Evolutionary conservation across 2,113 vertebrate genomes (phyloP), one percentile per base, ranked within the genome.

Genomic region (Grantiella picta): DNA sequence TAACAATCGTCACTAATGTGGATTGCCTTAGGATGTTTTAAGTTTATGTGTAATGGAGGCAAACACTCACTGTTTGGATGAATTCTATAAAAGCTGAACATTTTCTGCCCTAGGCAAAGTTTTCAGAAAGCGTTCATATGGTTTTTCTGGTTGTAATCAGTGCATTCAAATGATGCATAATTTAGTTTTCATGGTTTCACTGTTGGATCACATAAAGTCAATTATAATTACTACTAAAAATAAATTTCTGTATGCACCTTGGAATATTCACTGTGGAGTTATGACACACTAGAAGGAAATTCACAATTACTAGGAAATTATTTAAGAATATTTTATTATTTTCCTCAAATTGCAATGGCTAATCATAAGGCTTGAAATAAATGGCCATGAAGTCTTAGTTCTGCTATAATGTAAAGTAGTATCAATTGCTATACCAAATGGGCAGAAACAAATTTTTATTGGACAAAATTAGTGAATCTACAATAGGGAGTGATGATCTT

Each of bases 101-200:
- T 87, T 96, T 96, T 92, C 90, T 94, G 96, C 97, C 97, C 70
- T 36, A 79, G 96, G 97, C 93, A 96, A 98, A 97, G 79, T 82
- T 95, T 97, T 97, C 86, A 85, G 92, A 95, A 93, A 97, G 73
- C 95, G 90, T 90, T 97, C 94, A 87, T 96, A 96, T 89, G 91
- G 77, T 96, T 98, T 96, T 97, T 90, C 97, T 98, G 95, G 94
- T 96, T 97, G 91, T 71, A 98, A 97, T 98, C 97, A 97, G 95
- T 92, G 86, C 84, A 95, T 94, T 97, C 89, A 97, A 97, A 98
- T 97, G 97, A 98, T 86, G 80, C 75, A 92, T 97, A 97, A 98
- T 98, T 98, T 94, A 93, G 88, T 97, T 98, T 97, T 97, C 95
- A 97, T 90, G 65, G 92, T 97, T 96, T 95, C 97, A 64, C 33